Base-by-base conservation (phyloP, 2,797 vertebrate genomes). In the Melopsittacus undulatus region DNA sequence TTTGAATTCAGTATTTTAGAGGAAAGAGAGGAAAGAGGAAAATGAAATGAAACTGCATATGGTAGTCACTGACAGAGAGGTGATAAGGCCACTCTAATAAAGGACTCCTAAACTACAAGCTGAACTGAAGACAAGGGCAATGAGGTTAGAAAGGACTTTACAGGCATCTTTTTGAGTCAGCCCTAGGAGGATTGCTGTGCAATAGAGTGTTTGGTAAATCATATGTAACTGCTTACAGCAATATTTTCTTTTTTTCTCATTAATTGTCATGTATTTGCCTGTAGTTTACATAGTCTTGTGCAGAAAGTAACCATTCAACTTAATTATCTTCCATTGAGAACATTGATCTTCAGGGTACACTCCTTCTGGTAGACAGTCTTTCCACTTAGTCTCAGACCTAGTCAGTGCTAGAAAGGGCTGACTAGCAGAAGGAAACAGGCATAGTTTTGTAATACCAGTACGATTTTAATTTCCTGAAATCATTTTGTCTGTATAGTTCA, bases 31-130 rank as follows among this genome's bases (percentile, higher is more conserved):
- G 38, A 74, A 83, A 52, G 45, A 81, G 9, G 45, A 49, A 69
- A 66, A 59, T 36, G 16, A 49, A 4, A 14, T 7, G 6, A 67
- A 64, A 14, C 13, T 83, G 24, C 40, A 16, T n/a, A 10, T 16
- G 16, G 5, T 26, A 22, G 61, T 49, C 56, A 38, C 17, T 73
- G 34, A 18, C 20, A 32, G 29, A 36, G 34, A 9, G n/a, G 10
- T 57, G 45, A 21, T 13, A 54, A 29, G 18, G 9, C 36, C 27
- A 12, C 0, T 2, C 12, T 38, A 82, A 73, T 0, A 0, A 62
- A 79, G 43, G 13, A 21, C 9, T 69, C 48, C 54, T 87, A 32
- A 82, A 75, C 11, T 36, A 40, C 24, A 48, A 23, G 30, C 7
- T 45, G 63, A 89, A 21, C 15, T 52, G 45, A 73, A 84, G 26